phyloP scores from a whole-genome alignment of 1,140 invertebrate genomes.

The Apocrypta bakeri region DNA sequence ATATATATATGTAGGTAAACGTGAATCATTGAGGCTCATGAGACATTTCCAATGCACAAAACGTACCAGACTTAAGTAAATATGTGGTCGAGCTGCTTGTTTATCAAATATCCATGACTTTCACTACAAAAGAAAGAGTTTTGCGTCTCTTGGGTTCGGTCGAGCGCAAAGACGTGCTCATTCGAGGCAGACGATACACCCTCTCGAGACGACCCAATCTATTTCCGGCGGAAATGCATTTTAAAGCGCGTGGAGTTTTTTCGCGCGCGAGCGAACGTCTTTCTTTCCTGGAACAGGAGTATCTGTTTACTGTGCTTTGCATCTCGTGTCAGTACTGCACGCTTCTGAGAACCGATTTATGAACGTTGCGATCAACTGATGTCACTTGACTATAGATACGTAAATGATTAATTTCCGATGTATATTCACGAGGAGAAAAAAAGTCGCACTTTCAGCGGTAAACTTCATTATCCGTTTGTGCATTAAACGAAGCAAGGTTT shows the following conservation, averaged over 20 bases:
- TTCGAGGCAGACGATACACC: not conserved
- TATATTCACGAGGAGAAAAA: too few species aligned
- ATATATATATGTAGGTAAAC: too few species aligned
- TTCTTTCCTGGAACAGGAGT: not conserved
- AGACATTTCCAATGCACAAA: not conserved
- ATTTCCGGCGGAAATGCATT: slow-evolving; percentile 41
- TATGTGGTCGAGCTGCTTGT: not conserved
- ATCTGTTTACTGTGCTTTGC: too few species aligned
- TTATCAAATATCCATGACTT: not conserved
- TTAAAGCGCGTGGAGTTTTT: not conserved
- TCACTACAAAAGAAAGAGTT: not conserved
- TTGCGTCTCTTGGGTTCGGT: not conserved
- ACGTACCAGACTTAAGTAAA: not conserved
- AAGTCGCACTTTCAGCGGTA: too few species aligned
- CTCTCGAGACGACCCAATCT: slow-evolving; percentile 29
- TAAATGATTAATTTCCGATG: not conserved
- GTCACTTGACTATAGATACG: not conserved
- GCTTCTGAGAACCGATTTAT: not conserved
- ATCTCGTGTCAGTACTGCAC: not conserved
- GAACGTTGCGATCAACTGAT: not conserved
- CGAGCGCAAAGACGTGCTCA: not conserved
- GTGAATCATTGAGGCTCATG: not conserved
- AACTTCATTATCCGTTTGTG: too few species aligned
- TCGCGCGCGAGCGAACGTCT: not conserved
- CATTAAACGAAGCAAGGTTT: not conserved